Conservation (phyloP, 2,113 vertebrate species). For the Ictidomys tridecemlineatus region DNA sequence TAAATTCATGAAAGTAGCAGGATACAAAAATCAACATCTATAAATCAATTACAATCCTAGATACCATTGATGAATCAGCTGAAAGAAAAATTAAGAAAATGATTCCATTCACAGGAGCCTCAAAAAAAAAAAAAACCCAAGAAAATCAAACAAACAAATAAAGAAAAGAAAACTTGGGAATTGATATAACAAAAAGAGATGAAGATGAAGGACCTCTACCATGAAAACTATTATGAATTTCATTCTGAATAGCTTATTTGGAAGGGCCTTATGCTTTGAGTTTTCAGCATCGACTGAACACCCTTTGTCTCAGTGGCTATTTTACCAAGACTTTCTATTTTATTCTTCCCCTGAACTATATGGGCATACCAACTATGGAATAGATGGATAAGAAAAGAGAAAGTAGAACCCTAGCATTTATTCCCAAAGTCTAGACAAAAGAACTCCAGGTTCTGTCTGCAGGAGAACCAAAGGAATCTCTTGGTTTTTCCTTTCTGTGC, state of each 20-base stretch:
- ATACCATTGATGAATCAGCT: too few relatives aligned
- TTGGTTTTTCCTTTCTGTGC: neutral
- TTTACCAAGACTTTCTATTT: neutral
- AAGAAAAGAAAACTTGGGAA: too few relatives aligned
- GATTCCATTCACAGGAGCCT: too few relatives aligned
- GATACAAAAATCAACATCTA: too few relatives aligned
- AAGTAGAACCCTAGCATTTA: neutral
- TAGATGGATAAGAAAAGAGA: neutral
- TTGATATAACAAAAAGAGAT: too few relatives aligned
- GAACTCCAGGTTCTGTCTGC: neutral
- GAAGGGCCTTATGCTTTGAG: neutral
- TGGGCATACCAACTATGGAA: neutral
- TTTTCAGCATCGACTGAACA: neutral
- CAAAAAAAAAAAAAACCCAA: too few relatives aligned
- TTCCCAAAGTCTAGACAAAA: neutral
- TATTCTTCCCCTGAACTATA: neutral
- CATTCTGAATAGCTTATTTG: neutral
- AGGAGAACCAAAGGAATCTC: neutral
- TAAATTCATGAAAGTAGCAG: too few relatives aligned
- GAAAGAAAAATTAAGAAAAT: too few relatives aligned
- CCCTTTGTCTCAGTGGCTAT: fast-evolving
- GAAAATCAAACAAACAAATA: too few relatives aligned
- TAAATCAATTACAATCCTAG: too few relatives aligned
- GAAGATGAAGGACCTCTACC: too few relatives aligned
- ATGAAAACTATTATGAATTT: neutral